Evolutionary conservation across 2,888 invertebrate species (phyloP).

Genomic region (Itoplectis maculator): DNA sequence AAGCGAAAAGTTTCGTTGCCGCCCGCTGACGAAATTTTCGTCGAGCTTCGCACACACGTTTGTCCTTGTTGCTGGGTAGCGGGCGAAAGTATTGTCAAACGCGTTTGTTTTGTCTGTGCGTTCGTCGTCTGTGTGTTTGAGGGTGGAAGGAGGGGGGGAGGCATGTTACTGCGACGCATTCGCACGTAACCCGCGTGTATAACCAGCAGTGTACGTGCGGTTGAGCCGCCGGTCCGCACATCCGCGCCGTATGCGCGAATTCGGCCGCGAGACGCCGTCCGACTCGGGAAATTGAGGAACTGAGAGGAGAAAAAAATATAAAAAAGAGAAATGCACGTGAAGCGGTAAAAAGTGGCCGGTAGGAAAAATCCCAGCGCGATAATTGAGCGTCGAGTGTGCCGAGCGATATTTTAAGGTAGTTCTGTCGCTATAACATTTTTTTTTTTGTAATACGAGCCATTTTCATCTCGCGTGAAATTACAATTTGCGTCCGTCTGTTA

Average conservation of each 20-base stretch:
- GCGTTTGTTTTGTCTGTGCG: no score
- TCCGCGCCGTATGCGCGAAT: conserved; percentile 68
- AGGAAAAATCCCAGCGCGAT: conserved; percentile 23
- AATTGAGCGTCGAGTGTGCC: conserved; percentile 39
- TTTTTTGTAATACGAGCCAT: no score
- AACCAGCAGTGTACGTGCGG: conserved; percentile 10
- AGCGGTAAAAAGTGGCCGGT: conserved; percentile 63
- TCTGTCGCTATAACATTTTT: not conserved
- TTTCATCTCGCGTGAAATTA: no score
- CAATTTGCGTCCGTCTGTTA: no score
- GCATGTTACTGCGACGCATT: conserved; percentile 11
- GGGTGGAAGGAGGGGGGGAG: no score
- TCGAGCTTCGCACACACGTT: no score
- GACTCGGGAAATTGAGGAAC: not conserved
- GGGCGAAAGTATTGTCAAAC: not conserved
- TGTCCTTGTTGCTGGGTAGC: no score
- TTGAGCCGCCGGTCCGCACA: conserved; percentile 1
- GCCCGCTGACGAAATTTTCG: conserved; percentile 1
- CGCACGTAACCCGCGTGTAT: not conserved
- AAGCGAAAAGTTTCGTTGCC: conserved; percentile 4
- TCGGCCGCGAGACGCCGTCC: not conserved
- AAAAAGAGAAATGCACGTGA: conserved; percentile 67
- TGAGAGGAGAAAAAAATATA: conserved; percentile 69
- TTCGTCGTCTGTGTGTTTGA: not conserved
- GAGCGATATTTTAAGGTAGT: conserved; percentile 11